Conservation (phyloP, 2,888 invertebrate genomes). For the Rotaria macrura region DNA sequence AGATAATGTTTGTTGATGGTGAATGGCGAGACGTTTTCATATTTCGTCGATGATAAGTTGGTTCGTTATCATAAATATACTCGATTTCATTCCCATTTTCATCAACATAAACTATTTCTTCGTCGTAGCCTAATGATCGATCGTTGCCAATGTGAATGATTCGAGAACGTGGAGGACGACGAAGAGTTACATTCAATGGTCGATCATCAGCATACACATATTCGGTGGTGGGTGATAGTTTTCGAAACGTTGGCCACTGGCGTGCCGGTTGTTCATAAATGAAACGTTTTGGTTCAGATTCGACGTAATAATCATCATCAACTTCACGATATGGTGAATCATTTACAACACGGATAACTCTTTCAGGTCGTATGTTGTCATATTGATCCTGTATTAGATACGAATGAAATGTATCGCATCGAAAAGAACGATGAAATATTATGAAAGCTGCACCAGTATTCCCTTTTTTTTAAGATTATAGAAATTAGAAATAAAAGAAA, state of each 20-base stretch:
- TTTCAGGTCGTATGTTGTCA: neutral
- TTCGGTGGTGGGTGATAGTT: neutral
- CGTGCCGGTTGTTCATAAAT: neutral
- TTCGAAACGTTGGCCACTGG: neutral
- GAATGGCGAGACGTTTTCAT: neutral
- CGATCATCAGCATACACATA: neutral
- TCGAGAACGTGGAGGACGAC: neutral
- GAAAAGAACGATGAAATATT: no score
- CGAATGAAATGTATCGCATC: no score
- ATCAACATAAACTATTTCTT: neutral
- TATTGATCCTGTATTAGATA: neutral
- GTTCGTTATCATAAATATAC: neutral
- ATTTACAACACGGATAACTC: neutral
- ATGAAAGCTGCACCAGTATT: no score
- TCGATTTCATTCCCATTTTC: neutral
- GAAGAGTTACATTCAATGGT: neutral
- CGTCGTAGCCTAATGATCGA: neutral
- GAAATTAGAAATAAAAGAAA: no score
- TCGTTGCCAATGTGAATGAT: neutral
- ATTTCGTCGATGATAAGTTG: neutral
- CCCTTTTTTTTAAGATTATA: no score
- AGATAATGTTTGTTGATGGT: neutral
- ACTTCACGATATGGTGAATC: neutral
- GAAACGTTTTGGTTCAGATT: neutral
- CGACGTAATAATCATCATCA: neutral